A percentile compares a stretch with the other conserved stretches of the same genome.
Conservation (phyloP, 2,888 invertebrate species). For the Thyatira batis region DNA sequence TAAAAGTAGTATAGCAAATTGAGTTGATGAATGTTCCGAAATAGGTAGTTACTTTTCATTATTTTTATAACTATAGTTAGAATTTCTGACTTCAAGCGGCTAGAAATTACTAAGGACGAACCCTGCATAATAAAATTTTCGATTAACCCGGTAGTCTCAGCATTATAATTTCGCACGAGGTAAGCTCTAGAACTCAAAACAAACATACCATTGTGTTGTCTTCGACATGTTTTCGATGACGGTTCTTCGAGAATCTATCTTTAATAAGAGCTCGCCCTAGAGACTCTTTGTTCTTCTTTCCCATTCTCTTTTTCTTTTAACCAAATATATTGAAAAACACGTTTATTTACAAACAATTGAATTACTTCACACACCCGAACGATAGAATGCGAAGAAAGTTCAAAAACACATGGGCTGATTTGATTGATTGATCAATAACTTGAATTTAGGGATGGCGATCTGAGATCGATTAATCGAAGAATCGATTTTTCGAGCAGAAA, state of each 20-base stretch:
- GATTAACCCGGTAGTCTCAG: not conserved
- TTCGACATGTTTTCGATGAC: conserved; percentile 84
- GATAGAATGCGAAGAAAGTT: too few species aligned
- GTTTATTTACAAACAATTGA: too few species aligned
- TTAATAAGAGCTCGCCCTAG: conserved; percentile 89
- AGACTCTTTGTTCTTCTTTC: conserved; percentile 86
- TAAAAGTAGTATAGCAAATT: too few species aligned
- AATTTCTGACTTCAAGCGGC: too few species aligned
- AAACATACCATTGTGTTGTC: conserved; percentile 87
- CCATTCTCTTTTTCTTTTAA: conserved; percentile 76
- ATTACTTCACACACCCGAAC: not conserved
- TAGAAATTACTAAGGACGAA: too few species aligned
- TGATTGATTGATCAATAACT: not conserved
- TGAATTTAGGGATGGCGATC: too few species aligned
- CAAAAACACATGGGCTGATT: too few species aligned
- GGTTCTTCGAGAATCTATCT: conserved; percentile 86
- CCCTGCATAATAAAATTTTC: not conserved
- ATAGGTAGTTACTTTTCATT: too few species aligned
- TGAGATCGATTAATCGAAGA: too few species aligned
- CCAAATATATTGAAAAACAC: not conserved
- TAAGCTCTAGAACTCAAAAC: conserved; percentile 6
- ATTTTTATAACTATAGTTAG: too few species aligned
- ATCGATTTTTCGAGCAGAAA: too few species aligned
- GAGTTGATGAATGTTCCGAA: too few species aligned
- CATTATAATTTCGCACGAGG: not conserved